Conservation (phyloP, 1,140 invertebrate species). For the Zeugodacus cucurbitae region DNA sequence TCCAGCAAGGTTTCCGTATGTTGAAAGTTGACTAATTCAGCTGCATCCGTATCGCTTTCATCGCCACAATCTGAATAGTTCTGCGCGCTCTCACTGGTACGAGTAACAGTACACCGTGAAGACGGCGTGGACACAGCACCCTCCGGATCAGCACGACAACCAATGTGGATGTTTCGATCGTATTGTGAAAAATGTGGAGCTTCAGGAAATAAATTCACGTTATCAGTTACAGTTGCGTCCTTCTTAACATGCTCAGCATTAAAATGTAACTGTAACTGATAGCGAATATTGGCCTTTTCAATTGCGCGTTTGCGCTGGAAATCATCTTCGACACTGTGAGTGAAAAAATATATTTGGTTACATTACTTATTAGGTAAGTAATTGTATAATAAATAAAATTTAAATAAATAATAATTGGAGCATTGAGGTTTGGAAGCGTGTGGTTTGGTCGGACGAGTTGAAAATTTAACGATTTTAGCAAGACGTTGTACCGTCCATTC, state of each 20-base stretch:
- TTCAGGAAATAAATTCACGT: conserved; percentile 54
- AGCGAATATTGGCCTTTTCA: conserved; percentile 80
- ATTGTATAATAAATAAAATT: no score
- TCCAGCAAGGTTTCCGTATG: conserved; percentile 3
- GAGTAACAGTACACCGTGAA: no score
- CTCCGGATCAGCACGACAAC: conserved; percentile 72
- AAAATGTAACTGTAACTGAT: conserved; percentile 77
- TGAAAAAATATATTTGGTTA: neutral
- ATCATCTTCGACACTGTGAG: conserved; percentile 74
- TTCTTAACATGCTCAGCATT: conserved; percentile 60
- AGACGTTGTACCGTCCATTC: no score
- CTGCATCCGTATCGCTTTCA: neutral
- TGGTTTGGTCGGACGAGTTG: no score
- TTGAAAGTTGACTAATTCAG: neutral
- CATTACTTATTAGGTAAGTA: no score
- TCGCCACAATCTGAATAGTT: neutral
- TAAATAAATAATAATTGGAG: no score
- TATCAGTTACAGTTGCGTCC: conserved; percentile 53
- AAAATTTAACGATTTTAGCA: no score
- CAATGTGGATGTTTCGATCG: conserved; percentile 45
- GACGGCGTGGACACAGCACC: conserved; percentile 69
- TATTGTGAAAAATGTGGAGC: conserved; percentile 50
- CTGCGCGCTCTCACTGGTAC: neutral
- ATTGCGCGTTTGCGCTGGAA: conserved; percentile 78
- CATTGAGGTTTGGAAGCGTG: no score